phyloP scores from a whole-genome alignment of 2,797 vertebrate species.

The Hybognathus amarus region DNA sequence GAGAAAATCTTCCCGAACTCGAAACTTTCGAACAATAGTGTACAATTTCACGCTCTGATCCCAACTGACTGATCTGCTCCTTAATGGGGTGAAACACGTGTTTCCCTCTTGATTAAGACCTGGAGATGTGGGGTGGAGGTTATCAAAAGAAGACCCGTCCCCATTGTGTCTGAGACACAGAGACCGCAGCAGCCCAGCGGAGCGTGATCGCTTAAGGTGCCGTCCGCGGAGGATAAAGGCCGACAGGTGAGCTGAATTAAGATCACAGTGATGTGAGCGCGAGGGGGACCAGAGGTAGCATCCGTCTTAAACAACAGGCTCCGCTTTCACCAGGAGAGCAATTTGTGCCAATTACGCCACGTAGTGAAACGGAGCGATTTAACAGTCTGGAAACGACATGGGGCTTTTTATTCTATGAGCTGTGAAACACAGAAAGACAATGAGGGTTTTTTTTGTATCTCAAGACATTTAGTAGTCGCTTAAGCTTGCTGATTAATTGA shows the following conservation, averaged over 20 bases:
- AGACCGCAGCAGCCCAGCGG: constrained; percentile 72
- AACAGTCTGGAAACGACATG: constrained; percentile 83
- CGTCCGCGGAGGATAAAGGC: constrained; percentile 57
- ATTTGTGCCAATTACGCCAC: constrained; percentile 85
- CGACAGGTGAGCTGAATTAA: constrained; percentile 77
- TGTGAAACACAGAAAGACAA: constrained; percentile 43
- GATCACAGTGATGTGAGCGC: constrained; percentile 72
- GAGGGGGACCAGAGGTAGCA: constrained; percentile 61
- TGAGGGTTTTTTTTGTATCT: constrained; percentile 30
- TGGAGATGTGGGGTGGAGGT: background rate
- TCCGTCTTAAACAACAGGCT: constrained; percentile 83
- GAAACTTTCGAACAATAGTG: background rate
- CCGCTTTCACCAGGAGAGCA: constrained; percentile 83
- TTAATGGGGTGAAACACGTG: constrained; percentile 1
- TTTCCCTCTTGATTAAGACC: constrained; percentile 33
- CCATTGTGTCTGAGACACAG: constrained; percentile 71
- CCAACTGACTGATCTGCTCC: constrained; percentile 62
- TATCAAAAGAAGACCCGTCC: constrained; percentile 37
- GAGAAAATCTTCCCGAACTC: background rate
- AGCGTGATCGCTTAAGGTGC: constrained; percentile 77
- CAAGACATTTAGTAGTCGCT: constrained; percentile 46
- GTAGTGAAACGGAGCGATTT: constrained; percentile 83
- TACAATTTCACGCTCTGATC: constrained; percentile 78
- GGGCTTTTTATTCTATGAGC: constrained; percentile 67
- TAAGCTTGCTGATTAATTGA: constrained; percentile 49